Evolutionary conservation across 1,140 invertebrate genomes (phyloP).

Genomic region (Colletes gigas): DNA sequence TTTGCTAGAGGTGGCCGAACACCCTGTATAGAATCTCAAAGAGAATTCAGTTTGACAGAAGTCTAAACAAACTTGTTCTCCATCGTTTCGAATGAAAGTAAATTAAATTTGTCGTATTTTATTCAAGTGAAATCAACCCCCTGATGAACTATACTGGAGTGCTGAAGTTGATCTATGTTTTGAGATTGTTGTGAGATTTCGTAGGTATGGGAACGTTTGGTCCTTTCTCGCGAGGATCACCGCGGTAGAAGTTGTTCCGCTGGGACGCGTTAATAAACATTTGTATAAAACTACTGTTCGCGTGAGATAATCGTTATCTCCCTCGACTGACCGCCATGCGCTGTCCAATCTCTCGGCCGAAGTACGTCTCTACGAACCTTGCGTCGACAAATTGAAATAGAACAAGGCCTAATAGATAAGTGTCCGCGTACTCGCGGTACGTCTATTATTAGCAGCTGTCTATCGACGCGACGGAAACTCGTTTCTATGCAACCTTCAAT

Average conservation of each 20-base stretch:
- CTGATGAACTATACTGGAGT: no score
- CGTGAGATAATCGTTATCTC: slow-evolving; percentile 6
- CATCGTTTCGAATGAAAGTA: no score
- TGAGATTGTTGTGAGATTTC: no score
- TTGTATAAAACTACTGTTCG: background rate
- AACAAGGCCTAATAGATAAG: background rate
- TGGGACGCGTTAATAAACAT: background rate
- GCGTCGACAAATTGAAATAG: slow-evolving; percentile 5
- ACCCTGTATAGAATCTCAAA: no score
- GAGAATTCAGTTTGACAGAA: no score
- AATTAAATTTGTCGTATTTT: no score
- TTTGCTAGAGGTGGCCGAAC: no score
- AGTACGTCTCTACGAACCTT: background rate
- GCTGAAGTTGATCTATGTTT: no score
- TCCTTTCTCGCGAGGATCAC: no score
- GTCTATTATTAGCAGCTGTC: background rate
- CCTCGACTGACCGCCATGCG: background rate
- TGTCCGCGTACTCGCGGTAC: background rate
- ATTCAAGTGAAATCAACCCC: no score
- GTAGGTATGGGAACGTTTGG: no score
- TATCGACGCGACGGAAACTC: background rate
- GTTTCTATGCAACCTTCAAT: background rate
- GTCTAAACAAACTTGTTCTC: no score
- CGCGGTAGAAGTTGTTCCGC: background rate
- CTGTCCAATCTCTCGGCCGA: background rate